Evolutionary conservation across 2,888 invertebrate genomes (phyloP).

Genomic region (Drosophila neotestacea): DNA sequence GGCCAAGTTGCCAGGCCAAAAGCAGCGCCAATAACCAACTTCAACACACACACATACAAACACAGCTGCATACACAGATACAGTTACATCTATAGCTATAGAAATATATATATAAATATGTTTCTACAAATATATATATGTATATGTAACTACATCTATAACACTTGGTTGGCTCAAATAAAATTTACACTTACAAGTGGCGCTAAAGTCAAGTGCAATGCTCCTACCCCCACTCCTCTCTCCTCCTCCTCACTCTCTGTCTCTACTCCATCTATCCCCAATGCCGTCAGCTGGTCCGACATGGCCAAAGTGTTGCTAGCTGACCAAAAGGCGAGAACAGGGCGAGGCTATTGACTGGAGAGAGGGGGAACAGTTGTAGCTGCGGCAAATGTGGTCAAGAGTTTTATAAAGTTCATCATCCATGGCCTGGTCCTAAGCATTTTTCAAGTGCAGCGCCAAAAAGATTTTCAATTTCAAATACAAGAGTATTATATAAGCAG

Average conservation of each 20-base stretch:
- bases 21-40: constrained; percentile 65
- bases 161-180: constrained; percentile 65
- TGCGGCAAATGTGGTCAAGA: constrained; percentile 76
- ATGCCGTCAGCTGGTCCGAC: constrained; percentile 72
- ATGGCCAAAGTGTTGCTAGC: constrained; percentile 61
- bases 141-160: constrained; percentile 44
- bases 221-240: background rate
- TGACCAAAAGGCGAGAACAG: constrained; percentile 28
- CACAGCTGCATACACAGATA: no score
- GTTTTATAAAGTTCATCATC: constrained; percentile 77
- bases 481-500: constrained; percentile 71
- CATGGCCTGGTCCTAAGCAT: constrained; percentile 67
- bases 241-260: background rate
- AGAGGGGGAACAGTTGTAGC: constrained; percentile 9
- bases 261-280: background rate
- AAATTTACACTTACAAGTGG: constrained; percentile 81
- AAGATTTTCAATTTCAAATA: constrained; percentile 78
- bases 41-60: constrained; percentile 22
- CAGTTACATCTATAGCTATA: background rate
- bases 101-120: constrained; percentile 2
- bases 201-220: constrained; percentile 76
- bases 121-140: constrained; percentile 21
- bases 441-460: constrained; percentile 76
- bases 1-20: constrained; percentile 27
- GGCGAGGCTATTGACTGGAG: background rate